A percentile compares a stretch with the other conserved stretches of the same genome.
Evolutionary conservation across 2,797 vertebrate genomes (phyloP).

Genomic region (Smutsia temminckii): DNA sequence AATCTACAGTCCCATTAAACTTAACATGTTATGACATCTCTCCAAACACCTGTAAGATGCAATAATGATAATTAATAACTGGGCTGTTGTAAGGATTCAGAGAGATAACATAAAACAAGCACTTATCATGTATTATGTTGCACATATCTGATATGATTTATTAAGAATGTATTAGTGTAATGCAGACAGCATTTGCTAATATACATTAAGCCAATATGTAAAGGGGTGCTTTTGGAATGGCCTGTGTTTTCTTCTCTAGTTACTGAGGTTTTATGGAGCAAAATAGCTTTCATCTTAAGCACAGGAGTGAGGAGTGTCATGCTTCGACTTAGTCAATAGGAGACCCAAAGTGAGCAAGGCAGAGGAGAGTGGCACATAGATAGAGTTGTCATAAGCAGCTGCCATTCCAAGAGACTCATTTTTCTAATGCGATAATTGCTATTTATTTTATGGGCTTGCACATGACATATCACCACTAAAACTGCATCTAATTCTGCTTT

Average conservation of each 20-base stretch:
- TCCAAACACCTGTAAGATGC: neutral
- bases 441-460: constrained; percentile 84
- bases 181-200: constrained; percentile 6
- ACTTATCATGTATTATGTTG: neutral
- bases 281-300: constrained; percentile 76
- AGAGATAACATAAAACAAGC: neutral
- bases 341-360: constrained; percentile 76
- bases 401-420: constrained; percentile 76
- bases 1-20: neutral
- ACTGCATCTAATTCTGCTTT: constrained; percentile 84
- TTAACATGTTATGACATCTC: fast-evolving
- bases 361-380: constrained; percentile 68
- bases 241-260: constrained; percentile 50
- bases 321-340: constrained; percentile 78
- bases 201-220: constrained; percentile 37
- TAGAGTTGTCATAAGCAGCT: constrained; percentile 81
- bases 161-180: neutral
- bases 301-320: constrained; percentile 60
- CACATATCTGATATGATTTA: neutral
- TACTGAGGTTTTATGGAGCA: constrained; percentile 71
- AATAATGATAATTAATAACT: neutral
- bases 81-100: neutral
- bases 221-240: constrained; percentile 39
- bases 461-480: constrained; percentile 83
- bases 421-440: constrained; percentile 86